Conservation (phyloP, 2,888 invertebrate species). For the Agrotis exclamationis region DNA sequence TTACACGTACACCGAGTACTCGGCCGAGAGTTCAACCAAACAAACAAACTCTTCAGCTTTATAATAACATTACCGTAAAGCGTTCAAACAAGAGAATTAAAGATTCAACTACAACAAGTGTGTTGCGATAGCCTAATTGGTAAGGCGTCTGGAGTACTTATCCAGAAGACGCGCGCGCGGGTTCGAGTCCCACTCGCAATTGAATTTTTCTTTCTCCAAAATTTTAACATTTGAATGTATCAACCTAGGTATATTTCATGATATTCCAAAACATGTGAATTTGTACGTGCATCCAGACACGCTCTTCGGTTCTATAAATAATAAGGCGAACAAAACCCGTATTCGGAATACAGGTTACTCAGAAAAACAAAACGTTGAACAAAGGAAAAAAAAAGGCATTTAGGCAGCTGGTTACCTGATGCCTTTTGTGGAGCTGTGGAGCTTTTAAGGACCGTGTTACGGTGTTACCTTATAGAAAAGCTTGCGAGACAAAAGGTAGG, state of each 20-base stretch:
- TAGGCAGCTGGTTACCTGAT: not conserved
- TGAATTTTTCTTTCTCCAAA: no score
- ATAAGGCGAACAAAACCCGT: conserved; percentile 3
- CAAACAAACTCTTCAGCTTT: no score
- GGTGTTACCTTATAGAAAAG: not conserved
- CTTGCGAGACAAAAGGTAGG: not conserved
- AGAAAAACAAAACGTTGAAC: conserved; percentile 6
- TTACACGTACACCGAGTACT: no score
- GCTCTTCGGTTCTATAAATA: not conserved
- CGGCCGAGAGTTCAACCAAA: no score
- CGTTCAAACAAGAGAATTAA: no score
- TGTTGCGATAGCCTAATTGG: no score
- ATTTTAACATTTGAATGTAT: no score
- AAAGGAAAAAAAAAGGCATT: not conserved
- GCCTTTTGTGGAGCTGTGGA: not conserved
- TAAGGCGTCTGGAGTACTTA: no score
- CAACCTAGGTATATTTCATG: not conserved
- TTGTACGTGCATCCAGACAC: not conserved
- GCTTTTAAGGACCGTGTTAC: conserved; percentile 3
- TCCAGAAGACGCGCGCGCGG: no score
- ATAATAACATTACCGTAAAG: no score
- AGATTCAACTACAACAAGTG: no score
- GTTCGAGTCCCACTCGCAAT: no score
- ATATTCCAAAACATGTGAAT: not conserved
- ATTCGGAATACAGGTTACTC: conserved; percentile 6